These are phyloP conservation scores for Xerus rutilus DNA, from an alignment of 2,797 vertebrate species.

Conservation along the genomic window DNA sequence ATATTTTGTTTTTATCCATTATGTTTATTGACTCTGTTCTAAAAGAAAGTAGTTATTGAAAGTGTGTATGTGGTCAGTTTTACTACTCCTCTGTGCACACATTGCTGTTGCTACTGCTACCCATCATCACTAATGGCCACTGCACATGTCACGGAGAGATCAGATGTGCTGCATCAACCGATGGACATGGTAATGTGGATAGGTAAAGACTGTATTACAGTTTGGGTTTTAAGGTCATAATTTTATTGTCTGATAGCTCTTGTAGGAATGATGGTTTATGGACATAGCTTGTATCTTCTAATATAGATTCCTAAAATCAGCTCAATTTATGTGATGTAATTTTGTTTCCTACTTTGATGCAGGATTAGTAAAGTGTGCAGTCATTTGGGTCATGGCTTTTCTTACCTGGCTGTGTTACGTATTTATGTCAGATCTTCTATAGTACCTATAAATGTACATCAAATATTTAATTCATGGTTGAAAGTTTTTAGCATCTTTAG, in stretches of 20 bases:
- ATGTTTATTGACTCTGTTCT: constrained; percentile 39
- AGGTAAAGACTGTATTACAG: background rate
- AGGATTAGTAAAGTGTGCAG: background rate
- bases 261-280: constrained; percentile 54
- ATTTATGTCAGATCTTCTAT: constrained; percentile 52
- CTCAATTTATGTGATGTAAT: constrained; percentile 49
- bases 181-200: background rate
- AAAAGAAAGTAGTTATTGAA: background rate
- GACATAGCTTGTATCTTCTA: constrained; percentile 58
- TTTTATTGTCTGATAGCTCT: constrained; percentile 44
- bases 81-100: background rate
- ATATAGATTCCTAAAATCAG: constrained; percentile 65
- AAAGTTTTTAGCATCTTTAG: constrained; percentile 74
- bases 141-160: background rate
- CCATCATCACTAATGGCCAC: background rate
- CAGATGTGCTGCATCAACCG: background rate
- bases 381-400: constrained; percentile 12
- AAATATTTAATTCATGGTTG: constrained; percentile 54
- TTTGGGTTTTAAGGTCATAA: constrained; percentile 57
- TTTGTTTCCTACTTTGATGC: constrained; percentile 59
- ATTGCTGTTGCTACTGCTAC: background rate
- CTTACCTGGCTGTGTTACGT: constrained; percentile 5
- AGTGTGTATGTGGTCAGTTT: background rate
- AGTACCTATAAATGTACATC: constrained; percentile 64
- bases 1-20: background rate